phyloP scores from a whole-genome alignment of 2,113 vertebrate genomes.

The Cranoglanis bouderius region DNA sequence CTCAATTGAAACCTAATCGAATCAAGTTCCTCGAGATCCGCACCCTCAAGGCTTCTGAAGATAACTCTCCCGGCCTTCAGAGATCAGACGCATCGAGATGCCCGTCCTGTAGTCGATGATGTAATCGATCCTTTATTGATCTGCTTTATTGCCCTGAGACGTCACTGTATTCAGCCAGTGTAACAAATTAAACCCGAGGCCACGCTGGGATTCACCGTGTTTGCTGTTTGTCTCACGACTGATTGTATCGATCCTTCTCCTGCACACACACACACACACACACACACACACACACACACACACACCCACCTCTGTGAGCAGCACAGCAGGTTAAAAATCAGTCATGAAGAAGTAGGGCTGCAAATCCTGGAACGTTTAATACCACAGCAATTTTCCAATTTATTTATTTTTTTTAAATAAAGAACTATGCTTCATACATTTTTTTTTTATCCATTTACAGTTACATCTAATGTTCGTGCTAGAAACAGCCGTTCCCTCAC shows the following conservation, averaged over 20 bases:
- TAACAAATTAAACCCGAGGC: constrained; percentile 14
- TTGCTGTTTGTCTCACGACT: not conserved
- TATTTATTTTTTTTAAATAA: not conserved
- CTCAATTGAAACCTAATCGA: not conserved
- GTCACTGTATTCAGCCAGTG: not conserved
- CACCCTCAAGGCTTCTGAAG: not conserved
- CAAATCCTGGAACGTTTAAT: not conserved
- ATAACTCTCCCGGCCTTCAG: not conserved
- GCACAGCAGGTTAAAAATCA: constrained; percentile 26
- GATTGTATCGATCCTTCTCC: not conserved
- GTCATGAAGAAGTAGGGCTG: constrained; percentile 33
- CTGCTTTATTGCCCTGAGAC: constrained; percentile 10
- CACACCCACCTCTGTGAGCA: constrained; percentile 9
- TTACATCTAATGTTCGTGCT: not conserved
- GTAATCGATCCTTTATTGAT: constrained; percentile 3
- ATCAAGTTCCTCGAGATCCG: not conserved
- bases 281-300: constrained; percentile 19
- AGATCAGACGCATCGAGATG: not conserved
- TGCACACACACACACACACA: constrained; percentile 11
- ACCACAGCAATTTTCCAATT: not conserved
- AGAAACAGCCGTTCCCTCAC: not conserved
- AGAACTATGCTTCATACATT: not conserved
- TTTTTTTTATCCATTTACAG: not conserved
- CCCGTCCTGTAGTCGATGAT: not conserved
- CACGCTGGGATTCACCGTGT: not conserved